phyloP scores from a whole-genome alignment of 92 coral and sea anemone genomes.

The Phymanthus crucifer region DNA sequence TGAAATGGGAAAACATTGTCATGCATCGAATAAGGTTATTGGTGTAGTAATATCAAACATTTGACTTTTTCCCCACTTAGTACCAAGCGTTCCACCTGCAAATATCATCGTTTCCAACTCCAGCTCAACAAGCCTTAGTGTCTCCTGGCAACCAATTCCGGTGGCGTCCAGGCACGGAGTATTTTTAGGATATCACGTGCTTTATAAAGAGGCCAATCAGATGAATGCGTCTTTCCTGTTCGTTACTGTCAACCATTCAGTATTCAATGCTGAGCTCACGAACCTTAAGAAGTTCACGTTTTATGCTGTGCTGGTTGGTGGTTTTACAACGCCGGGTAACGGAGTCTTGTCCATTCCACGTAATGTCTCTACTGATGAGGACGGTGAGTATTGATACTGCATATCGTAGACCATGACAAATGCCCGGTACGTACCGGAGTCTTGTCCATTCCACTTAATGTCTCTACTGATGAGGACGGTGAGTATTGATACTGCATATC shows the following conservation, averaged over 20 bases:
- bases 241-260: slow-evolving; percentile 23
- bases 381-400: slow-evolving; percentile 38
- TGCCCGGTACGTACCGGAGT: slow-evolving; percentile 59
- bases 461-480: slow-evolving; percentile 62
- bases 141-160: slow-evolving; percentile 63
- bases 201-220: slow-evolving; percentile 34
- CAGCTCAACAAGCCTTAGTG: slow-evolving; percentile 53
- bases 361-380: slow-evolving; percentile 51
- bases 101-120: slow-evolving; percentile 25
- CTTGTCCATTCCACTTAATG: slow-evolving; percentile 31
- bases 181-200: slow-evolving; percentile 59
- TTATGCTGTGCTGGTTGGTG: slow-evolving; percentile 50
- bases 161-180: slow-evolving; percentile 39
- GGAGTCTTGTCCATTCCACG: slow-evolving; percentile 44
- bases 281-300: slow-evolving; percentile 51
- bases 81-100: slow-evolving; percentile 53
- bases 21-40: no score
- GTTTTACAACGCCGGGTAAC: slow-evolving; percentile 59
- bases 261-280: slow-evolving; percentile 28
- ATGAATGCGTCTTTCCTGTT: slow-evolving; percentile 4
- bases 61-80: slow-evolving; percentile 16
- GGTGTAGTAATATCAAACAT: neutral
- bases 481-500: neutral
- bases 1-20: no score
- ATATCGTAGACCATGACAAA: neutral